Conservation (phyloP, 2,113 vertebrate species). For the Lichenostomus cassidix region DNA sequence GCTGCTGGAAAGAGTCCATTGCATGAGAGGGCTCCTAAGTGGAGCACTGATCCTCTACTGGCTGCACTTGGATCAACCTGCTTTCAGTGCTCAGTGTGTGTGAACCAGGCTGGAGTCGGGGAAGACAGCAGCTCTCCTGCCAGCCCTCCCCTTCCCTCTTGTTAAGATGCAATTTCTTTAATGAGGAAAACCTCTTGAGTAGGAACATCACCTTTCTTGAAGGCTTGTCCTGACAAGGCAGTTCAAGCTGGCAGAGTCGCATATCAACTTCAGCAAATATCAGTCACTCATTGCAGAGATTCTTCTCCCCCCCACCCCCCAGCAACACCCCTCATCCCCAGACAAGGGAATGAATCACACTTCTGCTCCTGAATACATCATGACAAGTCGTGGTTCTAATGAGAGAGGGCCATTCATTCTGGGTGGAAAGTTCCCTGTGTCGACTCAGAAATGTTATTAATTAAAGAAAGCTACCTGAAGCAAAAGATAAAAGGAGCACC, state of each 20-base stretch:
- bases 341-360: slow-evolving; percentile 77
- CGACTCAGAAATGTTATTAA: slow-evolving; percentile 78
- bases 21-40: not conserved
- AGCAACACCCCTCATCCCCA: slow-evolving; percentile 66
- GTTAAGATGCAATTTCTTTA: slow-evolving; percentile 74
- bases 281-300: slow-evolving; percentile 80
- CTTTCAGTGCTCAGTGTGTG: not conserved
- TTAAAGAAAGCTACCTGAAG: slow-evolving; percentile 83
- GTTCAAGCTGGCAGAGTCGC: slow-evolving; percentile 75
- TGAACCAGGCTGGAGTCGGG: not conserved
- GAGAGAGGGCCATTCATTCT: slow-evolving; percentile 83
- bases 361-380: slow-evolving; percentile 78
- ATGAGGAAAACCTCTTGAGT: slow-evolving; percentile 71
- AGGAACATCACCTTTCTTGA: slow-evolving; percentile 73
- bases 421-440: slow-evolving; percentile 78
- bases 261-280: slow-evolving; percentile 78
- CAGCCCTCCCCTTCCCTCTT: slow-evolving; percentile 52
- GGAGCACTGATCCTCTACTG: not conserved
- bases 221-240: slow-evolving; percentile 80
- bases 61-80: not conserved
- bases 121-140: slow-evolving; percentile 53
- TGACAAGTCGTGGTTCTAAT: slow-evolving; percentile 81
- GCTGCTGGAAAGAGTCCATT: not conserved
- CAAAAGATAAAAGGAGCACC: slow-evolving; percentile 70
- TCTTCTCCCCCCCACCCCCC: slow-evolving; percentile 45